Evolutionary conservation across 2,113 vertebrate species (phyloP).

Genomic region (Laterallus jamaicensis): DNA sequence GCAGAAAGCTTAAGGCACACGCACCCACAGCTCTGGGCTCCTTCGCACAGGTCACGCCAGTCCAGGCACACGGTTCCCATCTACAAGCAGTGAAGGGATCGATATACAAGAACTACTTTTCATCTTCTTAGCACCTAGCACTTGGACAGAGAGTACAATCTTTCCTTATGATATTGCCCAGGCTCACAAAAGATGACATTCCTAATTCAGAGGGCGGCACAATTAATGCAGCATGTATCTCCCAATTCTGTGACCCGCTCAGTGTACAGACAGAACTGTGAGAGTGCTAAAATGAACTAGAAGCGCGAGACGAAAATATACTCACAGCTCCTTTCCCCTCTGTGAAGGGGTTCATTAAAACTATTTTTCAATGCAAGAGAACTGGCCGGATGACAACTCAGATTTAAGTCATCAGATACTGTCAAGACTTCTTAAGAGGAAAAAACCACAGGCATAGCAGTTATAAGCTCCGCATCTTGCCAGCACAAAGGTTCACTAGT

Average conservation of each 20-base stretch:
- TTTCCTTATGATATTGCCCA: not conserved
- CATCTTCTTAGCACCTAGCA: not conserved
- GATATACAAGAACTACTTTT: not conserved
- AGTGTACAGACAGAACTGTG: not conserved
- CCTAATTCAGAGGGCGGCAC: not conserved
- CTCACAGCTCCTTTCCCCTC: not conserved
- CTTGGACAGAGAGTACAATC: not conserved
- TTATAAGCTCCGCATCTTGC: not conserved
- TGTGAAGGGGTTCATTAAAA: not conserved
- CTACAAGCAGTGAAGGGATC: rapidly evolving
- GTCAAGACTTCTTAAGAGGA: not conserved
- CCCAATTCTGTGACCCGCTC: not conserved
- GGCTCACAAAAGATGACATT: not conserved
- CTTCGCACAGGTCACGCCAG: not conserved
- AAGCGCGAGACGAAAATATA: not conserved
- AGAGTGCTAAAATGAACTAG: not conserved
- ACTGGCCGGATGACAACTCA: not conserved
- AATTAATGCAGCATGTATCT: not conserved
- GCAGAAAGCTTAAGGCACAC: not conserved
- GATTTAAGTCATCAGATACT: not conserved
- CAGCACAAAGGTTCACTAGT: not conserved
- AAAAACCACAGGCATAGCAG: not conserved
- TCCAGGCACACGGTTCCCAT: rapidly evolving
- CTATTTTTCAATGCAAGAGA: not conserved
- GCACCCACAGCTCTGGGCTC: not conserved